phyloP scores from a whole-genome alignment of 2,113 vertebrate species.

The Saguinus midas region DNA sequence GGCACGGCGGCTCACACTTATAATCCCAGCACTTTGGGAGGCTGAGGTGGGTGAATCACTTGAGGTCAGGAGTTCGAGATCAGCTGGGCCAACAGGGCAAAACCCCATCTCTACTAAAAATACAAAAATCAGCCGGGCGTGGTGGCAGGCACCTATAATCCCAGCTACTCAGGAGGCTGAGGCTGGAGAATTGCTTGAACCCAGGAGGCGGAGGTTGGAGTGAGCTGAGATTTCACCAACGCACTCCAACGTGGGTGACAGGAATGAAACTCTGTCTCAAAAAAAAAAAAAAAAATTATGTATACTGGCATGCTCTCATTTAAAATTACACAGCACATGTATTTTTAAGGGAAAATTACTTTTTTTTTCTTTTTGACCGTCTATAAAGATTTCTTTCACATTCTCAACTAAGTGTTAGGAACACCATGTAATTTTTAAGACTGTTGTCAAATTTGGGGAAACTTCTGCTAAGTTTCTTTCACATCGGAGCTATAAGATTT shows the following conservation, averaged over 20 bases:
- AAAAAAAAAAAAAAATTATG: not conserved
- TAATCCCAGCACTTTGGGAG: not conserved
- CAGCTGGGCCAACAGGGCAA: not conserved
- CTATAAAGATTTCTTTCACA: not conserved
- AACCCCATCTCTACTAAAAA: not conserved
- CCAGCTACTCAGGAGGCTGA: not conserved
- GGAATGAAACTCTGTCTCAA: not conserved
- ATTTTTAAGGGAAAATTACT: not conserved
- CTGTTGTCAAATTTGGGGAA: not conserved
- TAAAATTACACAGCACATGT: fast-evolving
- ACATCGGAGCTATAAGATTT: not conserved
- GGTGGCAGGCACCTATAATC: not conserved
- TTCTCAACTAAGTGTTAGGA: not conserved
- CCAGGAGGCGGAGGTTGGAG: not conserved
- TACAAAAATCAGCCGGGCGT: not conserved
- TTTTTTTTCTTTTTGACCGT: not conserved
- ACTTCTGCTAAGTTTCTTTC: not conserved
- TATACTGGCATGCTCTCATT: fast-evolving
- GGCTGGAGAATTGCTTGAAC: not conserved
- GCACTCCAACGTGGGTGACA: not conserved
- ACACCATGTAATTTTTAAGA: not conserved
- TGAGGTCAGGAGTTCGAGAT: not conserved
- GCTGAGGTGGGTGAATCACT: not conserved
- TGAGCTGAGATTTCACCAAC: not conserved
- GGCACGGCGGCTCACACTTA: not conserved